Evolutionary conservation across 2,113 vertebrate genomes (phyloP), one percentile per base, ranked within the genome.

Genomic region (Empidonax alnorum): DNA sequence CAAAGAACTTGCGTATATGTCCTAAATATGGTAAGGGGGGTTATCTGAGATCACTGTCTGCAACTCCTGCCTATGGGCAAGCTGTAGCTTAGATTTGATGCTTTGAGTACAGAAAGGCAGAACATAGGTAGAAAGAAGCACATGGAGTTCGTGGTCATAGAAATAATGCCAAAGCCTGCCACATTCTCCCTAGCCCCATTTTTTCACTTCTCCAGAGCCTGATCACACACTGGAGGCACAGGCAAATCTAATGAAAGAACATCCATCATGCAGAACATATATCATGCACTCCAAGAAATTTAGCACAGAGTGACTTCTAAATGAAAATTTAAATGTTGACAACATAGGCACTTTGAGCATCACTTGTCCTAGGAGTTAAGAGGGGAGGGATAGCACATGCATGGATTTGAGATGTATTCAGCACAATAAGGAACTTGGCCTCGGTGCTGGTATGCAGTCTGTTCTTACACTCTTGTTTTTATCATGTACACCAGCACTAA

Each of bases 211-310:
- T 52, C 31, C 21, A 16, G 33, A 69, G 41, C 9, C 75, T 10
- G 7, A 23, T 12, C 33, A 53, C 8, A 23, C 28, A 72, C 42
- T 0, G 0, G n/a, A 76, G 44, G 10, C 21, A 13, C 12, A 35
- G 24, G 10, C 16, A 82, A 68, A 81, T 30, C 3, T 49, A 49
- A 53, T 6, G 17, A 9, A 18, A 47, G 33, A 68, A n/a, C 1
- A 0, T 21, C 16, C 7, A 30, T 68, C 12, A 6, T 33, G 28
- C n/a, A 79, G 53, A 55, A 62, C 24, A 16, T 35, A 10, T 6
- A 42, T 20, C 31, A 7, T 31, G 18, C 3, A 24, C 56, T 56
- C 59, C 37, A 71, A 59, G 39, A 93, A 71, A 67, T 68, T 30
- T 46, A 85, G 17, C 21, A 59, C 35, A 74, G 28, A 50, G 16